phyloP scores from a whole-genome alignment of 2,888 invertebrate species.

The Orchesellides sinensis region DNA sequence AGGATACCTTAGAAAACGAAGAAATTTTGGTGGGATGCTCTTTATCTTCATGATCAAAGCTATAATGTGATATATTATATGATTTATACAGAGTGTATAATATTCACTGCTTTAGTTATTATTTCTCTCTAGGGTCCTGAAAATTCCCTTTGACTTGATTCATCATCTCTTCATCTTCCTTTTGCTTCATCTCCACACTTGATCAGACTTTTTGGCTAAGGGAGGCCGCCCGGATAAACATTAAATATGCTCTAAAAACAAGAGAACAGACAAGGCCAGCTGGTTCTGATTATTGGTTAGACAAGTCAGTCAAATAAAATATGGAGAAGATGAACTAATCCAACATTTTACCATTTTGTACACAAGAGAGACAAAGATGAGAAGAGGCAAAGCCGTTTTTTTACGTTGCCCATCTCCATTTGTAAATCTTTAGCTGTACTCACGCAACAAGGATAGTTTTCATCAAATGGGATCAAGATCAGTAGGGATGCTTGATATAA shows the following conservation, averaged over 20 bases:
- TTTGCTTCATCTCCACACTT: conserved; percentile 29
- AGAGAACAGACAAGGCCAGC: conserved; percentile 44
- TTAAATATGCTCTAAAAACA: not conserved
- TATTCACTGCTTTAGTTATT: too few species aligned
- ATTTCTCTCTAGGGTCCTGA: conserved; percentile 46
- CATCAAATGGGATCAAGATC: conserved; percentile 66
- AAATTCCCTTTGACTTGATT: conserved; percentile 47
- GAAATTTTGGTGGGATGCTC: too few species aligned
- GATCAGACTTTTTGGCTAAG: conserved; percentile 51
- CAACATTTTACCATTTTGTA: too few species aligned
- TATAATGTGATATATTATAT: not conserved
- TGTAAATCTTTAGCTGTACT: conserved; percentile 18
- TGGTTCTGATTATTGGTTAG: conserved; percentile 58
- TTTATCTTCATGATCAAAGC: too few species aligned
- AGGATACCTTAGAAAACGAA: too few species aligned
- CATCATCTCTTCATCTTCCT: conserved; percentile 30
- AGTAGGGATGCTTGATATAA: conserved; percentile 37
- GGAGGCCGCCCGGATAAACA: not conserved
- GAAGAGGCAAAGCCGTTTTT: not conserved
- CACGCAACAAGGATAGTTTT: conserved; percentile 11
- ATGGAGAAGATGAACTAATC: not conserved
- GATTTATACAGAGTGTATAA: not conserved
- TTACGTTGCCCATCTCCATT: not conserved
- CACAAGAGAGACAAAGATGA: not conserved
- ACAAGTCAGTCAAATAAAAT: conserved; percentile 20